phyloP scores from a whole-genome alignment of 1,140 invertebrate genomes.

The Aphidius gifuensis region DNA sequence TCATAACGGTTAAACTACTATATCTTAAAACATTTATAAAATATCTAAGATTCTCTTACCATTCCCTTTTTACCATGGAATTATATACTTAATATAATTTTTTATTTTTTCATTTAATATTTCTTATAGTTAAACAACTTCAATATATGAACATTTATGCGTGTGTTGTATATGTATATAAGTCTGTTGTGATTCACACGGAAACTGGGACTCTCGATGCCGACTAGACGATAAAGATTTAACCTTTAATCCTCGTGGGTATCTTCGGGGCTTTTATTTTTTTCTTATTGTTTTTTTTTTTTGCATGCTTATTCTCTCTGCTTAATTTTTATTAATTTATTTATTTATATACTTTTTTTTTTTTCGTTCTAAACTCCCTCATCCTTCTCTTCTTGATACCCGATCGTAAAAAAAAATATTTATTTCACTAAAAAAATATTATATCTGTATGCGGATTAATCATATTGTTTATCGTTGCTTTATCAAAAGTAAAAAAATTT shows the following conservation, averaged over 20 bases:
- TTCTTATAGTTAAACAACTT: neutral
- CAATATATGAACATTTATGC: neutral
- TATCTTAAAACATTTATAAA: too few relatives aligned
- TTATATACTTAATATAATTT: too few relatives aligned
- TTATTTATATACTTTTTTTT: neutral
- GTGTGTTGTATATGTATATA: too few relatives aligned
- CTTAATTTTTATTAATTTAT: too few relatives aligned
- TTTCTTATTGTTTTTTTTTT: neutral
- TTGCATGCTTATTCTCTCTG: neutral
- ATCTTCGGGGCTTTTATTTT: neutral
- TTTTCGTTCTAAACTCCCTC: slow-evolving; percentile 1
- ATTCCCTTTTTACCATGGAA: too few relatives aligned
- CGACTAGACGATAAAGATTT: slow-evolving; percentile 17
- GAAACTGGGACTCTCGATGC: slow-evolving; percentile 14
- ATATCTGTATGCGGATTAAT: neutral
- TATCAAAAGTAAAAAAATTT: neutral
- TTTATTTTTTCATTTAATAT: too few relatives aligned
- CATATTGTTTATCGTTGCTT: slow-evolving; percentile 11
- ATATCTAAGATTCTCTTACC: too few relatives aligned
- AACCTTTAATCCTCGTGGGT: slow-evolving; percentile 9
- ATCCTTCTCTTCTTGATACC: too few relatives aligned
- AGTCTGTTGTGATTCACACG: slow-evolving; percentile 13
- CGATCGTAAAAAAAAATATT: too few relatives aligned
- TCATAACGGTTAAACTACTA: too few relatives aligned
- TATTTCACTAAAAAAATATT: too few relatives aligned